Evolutionary conservation across 2,797 vertebrate species (phyloP), one percentile per base, ranked within the genome.

Genomic region (Parauchenoglanis ngamensis): DNA sequence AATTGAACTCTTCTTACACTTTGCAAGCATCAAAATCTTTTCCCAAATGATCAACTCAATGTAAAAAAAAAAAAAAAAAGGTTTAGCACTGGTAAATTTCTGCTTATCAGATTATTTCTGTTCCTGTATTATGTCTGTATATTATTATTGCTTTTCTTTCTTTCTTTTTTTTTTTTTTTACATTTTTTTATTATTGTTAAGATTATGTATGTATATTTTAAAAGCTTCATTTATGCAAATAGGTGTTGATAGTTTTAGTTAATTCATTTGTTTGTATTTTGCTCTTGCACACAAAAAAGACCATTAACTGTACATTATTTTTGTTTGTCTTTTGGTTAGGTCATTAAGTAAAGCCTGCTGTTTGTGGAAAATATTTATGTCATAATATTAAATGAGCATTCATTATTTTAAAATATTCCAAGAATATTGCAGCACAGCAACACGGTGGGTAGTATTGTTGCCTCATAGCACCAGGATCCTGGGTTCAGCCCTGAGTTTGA

Each of bases 1-100:
- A 91, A 93, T 21, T 93, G 25, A 89, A 31, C 7, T 65, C 2
- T 65, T 23, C 57, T 59, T 31, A 7, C 17, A 67, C n/a, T 52
- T 83, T 67, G 52, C 10, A 61, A 61, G 54, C 54, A 40, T 59
- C 3, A 28, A 8, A 65, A 52, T 21, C 17, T 49, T 31, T 83
- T 21, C 19, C 61, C 2, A 52, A 67, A 67, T 23, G n/a, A 61
- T 82, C 11, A 61, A n/a, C 6, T n/a, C 23, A 8, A 21, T 59
- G 12, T 25, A 80, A 40, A 7, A 59, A 52, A 52, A 7, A 79
- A 40, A 1, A 40, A 40, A 40, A 40, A 40, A 40, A 40, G 3
- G 40, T 89, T 87, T 31, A 46, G 28, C 40, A 83, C 63, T 75
- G 6, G 67, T 56, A 72, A 15, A 82, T 81, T 54, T 79, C 35